Base-by-base conservation (phyloP, 2,113 vertebrate species). In the Felis chaus region DNA sequence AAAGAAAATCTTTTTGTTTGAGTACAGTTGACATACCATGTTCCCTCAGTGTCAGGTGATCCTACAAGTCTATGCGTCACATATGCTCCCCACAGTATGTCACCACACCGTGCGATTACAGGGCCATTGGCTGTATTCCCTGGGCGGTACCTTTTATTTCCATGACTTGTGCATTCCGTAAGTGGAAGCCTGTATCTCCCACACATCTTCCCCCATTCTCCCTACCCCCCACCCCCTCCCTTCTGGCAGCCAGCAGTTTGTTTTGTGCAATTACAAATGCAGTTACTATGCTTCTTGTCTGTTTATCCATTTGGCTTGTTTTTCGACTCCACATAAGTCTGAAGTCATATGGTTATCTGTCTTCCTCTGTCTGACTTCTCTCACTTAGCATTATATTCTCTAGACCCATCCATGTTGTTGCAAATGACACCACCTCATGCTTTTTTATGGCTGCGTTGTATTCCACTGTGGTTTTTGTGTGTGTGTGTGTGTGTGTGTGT, bases 31-130 rank as follows among this genome's bases (percentile, higher is more conserved):
- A 45, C 39, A 27, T 6, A 45, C 21, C 39, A 23, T 8, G 73
- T 25, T 15, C 41, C 23, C 3, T 7, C 7, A 74, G 39, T 74
- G 27, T 74, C 13, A 8, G 73, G 25, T 14, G 39, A 7, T 27
- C 33, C 31, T 33, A 3, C 2, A 15, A 33, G 14, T 68, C 27
- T 45, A 6, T 0, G 39, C 3, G 0, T 74, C 7, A 3, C 14
- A 25, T 29, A 5, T 27, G 3, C 21, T 27, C 73, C 5, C 39
- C 73, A 29, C 39, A 41, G 3, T 27, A 29, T 15, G 39, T 3
- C 73, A 39, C 13, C 73, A 15, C 5, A 27, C 39, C 41, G 4
- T 0, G 36, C 12, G 39, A 5, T 27, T 27, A 41, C 0, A 27
- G 27, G 3, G 14, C 39, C 41, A 1, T 3, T 0, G 6, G 15